phyloP scores from a whole-genome alignment of 2,888 invertebrate genomes.

The Arrhopalites spinosus region DNA sequence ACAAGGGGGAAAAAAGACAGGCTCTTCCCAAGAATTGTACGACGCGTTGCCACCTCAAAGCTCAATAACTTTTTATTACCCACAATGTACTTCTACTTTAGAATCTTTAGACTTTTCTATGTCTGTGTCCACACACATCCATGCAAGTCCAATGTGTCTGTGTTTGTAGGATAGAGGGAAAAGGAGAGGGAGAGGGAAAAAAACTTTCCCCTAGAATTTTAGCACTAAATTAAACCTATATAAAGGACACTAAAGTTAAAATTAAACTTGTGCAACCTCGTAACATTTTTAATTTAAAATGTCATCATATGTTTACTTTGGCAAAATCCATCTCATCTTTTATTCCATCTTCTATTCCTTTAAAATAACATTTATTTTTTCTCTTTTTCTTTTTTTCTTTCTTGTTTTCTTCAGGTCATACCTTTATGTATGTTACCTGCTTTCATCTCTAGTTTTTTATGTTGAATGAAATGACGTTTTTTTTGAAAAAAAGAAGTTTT shows the following conservation, averaged over 20 bases:
- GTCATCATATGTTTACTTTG: constrained; percentile 30
- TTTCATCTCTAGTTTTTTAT: no score
- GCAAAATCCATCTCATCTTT: constrained; percentile 1
- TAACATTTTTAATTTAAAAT: constrained; percentile 34
- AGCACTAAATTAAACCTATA: constrained; percentile 31
- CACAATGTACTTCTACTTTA: constrained; percentile 27
- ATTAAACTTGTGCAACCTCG: constrained; percentile 25
- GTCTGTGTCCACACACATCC: background rate
- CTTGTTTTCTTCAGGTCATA: background rate
- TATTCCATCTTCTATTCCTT: background rate
- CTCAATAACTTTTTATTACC: constrained; percentile 37
- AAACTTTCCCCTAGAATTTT: constrained; percentile 26
- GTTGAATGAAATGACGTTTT: no score
- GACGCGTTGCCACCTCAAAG: constrained; percentile 33
- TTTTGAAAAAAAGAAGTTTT: no score
- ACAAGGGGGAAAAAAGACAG: background rate
- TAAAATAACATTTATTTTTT: background rate
- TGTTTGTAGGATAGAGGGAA: background rate
- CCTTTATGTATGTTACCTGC: background rate
- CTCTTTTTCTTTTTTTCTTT: background rate
- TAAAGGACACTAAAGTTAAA: constrained; percentile 30
- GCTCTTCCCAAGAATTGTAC: constrained; percentile 24
- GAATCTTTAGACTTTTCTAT: constrained; percentile 4
- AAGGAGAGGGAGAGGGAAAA: no score
- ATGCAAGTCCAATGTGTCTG: background rate